Evolutionary conservation across 2,888 invertebrate species (phyloP), one percentile per base, ranked within the genome.

Genomic region (Cataglyphis livida): DNA sequence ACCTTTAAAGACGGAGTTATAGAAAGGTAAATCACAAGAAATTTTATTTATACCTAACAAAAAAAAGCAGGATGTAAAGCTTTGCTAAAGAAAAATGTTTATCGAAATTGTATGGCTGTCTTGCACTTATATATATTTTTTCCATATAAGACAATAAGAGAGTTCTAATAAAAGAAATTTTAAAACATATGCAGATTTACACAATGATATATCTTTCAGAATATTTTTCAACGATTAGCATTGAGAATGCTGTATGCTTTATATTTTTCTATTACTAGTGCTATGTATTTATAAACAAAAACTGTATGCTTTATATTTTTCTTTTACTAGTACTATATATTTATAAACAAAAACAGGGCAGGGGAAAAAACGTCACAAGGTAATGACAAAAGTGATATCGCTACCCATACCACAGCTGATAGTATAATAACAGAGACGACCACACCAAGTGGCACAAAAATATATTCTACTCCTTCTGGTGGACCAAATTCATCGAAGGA

Each of bases 401-500:
- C 83, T 85, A 89, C 90, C 85, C 93, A 92, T 91, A 94, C 94
- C 94, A 94, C 94, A 88, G 93, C 94, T 82, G 94, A 94, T 79
- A 94, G 88, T 84, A 94, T 90, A 79, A 94, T 92, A 82, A 94
- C 94, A 87, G 94, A 94, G 87, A 94, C 93, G 92, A 94, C 93
- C 44, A 94, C 94, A 82, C 94, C 94, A 61, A 94, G 90, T 41
- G 94, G 94, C 81, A 94, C 94, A 88, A 94, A 94, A 90, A 94
- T 94, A 87, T 94, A 94, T 87, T 94, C 94, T 51, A 94, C 92
- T 71, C 94, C 94, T 78, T 94, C 94, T 0, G 94, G 94, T 65
- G 94, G 94, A 25, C 93, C 94, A 68, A 94, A 94, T 81, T 94
- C 93, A 81, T 93, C 93, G 38, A 92, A 93, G 7, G 92, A 89